A percentile compares a stretch with the other conserved stretches of the same genome.
Evolutionary conservation across 2,797 vertebrate genomes (phyloP).

Genomic region (Lacerta viridis): DNA sequence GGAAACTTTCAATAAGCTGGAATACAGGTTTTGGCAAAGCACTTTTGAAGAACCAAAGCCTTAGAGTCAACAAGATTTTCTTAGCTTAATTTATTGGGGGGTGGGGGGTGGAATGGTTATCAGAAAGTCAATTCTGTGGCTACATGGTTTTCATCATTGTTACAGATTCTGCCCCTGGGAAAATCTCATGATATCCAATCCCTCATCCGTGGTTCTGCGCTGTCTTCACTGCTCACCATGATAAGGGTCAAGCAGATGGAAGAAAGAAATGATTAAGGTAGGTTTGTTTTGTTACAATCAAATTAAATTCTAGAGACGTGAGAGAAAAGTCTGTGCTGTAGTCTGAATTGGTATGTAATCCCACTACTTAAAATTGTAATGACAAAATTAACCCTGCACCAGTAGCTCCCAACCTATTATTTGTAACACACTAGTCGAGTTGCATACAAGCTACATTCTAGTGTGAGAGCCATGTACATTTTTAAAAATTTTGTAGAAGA

Average conservation of each 20-base stretch:
- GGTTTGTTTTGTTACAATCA: not conserved
- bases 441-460: slow-evolving; percentile 22
- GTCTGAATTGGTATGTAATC: not conserved
- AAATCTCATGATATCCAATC: not conserved
- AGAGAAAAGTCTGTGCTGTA: not conserved
- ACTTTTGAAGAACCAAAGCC: not conserved
- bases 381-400: not conserved
- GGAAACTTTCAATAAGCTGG: no score
- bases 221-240: not conserved
- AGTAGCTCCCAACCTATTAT: not conserved
- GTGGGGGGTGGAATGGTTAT: not conserved
- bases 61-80: not conserved
- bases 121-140: not conserved
- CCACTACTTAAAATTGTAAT: not conserved
- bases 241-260: not conserved
- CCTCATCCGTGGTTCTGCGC: not conserved
- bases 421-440: not conserved
- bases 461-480: slow-evolving; percentile 44
- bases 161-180: not conserved
- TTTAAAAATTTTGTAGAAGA: slow-evolving; percentile 64
- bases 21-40: not conserved
- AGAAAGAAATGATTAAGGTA: not conserved
- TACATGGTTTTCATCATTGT: not conserved
- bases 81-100: not conserved
- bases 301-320: not conserved